Conservation (phyloP, 2,113 vertebrate genomes). For the Aramus guarauna region DNA sequence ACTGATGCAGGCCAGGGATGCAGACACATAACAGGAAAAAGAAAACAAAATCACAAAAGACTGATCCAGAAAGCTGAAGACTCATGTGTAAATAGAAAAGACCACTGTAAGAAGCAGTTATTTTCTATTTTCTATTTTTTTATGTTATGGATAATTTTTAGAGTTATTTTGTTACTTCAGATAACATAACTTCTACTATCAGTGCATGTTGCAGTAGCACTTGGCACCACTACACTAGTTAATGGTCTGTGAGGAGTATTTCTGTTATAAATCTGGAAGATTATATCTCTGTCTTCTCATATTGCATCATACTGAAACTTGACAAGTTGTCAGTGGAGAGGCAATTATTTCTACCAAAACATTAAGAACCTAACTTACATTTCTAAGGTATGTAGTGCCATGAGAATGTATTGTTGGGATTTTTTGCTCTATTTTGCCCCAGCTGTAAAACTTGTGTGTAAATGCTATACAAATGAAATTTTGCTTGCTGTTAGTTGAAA, state of each 20-base stretch:
- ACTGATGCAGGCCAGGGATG: background rate
- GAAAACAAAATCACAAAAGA: background rate
- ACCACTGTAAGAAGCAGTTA: background rate
- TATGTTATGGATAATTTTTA: background rate
- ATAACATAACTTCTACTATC: background rate
- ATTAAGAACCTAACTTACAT: background rate
- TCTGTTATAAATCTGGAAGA: background rate
- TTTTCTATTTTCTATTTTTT: background rate
- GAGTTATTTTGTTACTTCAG: background rate
- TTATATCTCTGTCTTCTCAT: background rate
- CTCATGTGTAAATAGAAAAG: background rate
- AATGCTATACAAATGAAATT: background rate
- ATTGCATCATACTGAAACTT: constrained; percentile 2
- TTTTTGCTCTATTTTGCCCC: background rate
- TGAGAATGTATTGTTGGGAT: background rate
- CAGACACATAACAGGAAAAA: background rate
- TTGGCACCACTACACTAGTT: background rate
- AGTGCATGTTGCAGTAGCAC: background rate
- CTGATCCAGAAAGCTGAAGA: background rate
- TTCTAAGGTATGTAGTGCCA: background rate
- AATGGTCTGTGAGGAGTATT: background rate
- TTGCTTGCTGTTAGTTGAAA: background rate
- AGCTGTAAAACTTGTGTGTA: background rate
- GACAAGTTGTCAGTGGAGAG: constrained; percentile 44
- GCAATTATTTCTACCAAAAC: constrained; percentile 45